These are phyloP conservation scores for Hypomesus transpacificus DNA, from an alignment of 2,113 vertebrate genomes.

Conservation along the genomic window DNA sequence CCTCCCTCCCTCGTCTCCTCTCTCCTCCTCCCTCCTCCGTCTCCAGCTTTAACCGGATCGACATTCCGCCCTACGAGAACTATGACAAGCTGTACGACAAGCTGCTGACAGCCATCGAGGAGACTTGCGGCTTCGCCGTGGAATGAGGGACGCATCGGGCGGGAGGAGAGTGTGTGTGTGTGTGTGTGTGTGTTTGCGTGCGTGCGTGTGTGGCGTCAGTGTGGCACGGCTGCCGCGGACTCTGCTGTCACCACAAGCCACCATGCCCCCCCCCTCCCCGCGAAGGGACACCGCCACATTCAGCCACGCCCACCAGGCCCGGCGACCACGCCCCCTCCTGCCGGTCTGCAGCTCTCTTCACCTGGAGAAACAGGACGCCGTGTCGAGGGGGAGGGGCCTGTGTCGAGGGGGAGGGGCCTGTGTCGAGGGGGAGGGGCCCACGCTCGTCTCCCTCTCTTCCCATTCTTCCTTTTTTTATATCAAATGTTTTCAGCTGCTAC, in stretches of 20 bases:
- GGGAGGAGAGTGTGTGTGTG: background rate
- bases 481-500: constrained; percentile 56
- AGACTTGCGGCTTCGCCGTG: constrained; percentile 95
- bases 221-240: constrained; percentile 27
- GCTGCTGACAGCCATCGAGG: constrained; percentile 97
- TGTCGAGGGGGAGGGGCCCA: constrained; percentile 19
- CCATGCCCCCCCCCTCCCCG: background rate
- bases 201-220: constrained; percentile 5
- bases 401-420: constrained; percentile 30
- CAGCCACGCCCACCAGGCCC: background rate
- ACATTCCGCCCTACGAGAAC: constrained; percentile 95
- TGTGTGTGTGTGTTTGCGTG: constrained; percentile 19
- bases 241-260: background rate
- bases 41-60: constrained; percentile 91
- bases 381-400: constrained; percentile 30
- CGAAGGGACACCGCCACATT: background rate
- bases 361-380: constrained; percentile 28
- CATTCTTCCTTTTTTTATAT: constrained; percentile 27
- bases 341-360: background rate
- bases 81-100: constrained; percentile 96
- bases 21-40: background rate
- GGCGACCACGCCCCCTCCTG: background rate
- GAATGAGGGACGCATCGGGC: constrained; percentile 72
- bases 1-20: background rate
- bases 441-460: background rate